A percentile compares a stretch with the other conserved stretches of the same genome.
Conservation (phyloP, 2,113 vertebrate species). For the Crotophaga sulcirostris region DNA sequence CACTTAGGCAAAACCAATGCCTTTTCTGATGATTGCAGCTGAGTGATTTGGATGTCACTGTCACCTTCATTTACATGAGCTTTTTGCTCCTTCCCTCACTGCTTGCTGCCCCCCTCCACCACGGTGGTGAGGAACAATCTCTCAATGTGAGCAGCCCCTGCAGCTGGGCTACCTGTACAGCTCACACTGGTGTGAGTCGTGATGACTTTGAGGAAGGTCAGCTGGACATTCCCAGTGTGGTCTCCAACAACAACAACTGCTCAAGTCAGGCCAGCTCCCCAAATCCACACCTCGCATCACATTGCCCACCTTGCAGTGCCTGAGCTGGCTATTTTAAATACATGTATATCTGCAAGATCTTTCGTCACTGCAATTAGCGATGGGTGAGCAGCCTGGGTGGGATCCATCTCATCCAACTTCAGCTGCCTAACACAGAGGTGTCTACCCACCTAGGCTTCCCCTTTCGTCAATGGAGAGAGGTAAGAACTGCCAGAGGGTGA, state of each 20-base stretch:
- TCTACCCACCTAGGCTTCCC: not conserved
- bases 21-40: not conserved
- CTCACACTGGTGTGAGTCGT: rapidly evolving
- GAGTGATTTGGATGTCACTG: not conserved
- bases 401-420: not conserved
- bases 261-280: not conserved
- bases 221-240: not conserved
- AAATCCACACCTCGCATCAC: not conserved
- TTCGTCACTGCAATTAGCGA: not conserved
- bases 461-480: not conserved
- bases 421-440: not conserved
- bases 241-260: not conserved
- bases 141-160: not conserved
- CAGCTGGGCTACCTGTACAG: not conserved
- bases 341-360: rapidly evolving
- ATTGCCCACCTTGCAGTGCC: not conserved
- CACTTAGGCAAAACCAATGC: not conserved
- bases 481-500: slow-evolving; percentile 15
- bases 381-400: slow-evolving; percentile 15
- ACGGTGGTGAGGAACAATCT: rapidly evolving
- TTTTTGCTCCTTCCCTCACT: not conserved
- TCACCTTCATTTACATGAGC: rapidly evolving
- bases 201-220: not conserved
- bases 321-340: not conserved
- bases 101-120: not conserved